Base-by-base conservation (phyloP, 1,140 invertebrate species). In the Drosophila varians region DNA sequence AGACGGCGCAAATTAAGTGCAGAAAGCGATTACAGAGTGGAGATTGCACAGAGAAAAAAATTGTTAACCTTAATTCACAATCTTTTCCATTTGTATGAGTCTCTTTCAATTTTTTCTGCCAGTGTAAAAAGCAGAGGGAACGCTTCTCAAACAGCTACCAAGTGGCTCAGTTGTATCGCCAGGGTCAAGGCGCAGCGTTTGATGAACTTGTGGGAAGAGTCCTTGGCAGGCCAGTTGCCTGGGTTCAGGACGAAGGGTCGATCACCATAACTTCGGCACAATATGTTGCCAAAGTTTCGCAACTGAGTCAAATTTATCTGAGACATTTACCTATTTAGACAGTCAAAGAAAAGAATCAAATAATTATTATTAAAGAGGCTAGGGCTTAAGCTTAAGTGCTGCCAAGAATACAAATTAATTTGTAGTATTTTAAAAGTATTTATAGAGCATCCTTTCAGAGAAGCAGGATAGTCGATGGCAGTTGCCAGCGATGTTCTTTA, bases 1-100 rank as follows among this genome's bases (percentile, higher is more conserved):
- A 79, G 52, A 56, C 57, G 60, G 36, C 56, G 79, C 68, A 74
- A 86, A 84, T 84, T 84, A 84, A 84, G 82, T 84, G 80, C 82
- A 84, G 80, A 87, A 76, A 73, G 54, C 76, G 76, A 74, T 84
- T 80, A 87, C 66, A 58, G 36, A 11, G 26, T 18, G 34, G 43
- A 55, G 18, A 21, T 23, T 25, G 11, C 19, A 54, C 48, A 23
- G 4, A 1, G 12, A 26, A 26, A 57, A 38, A 8, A 1, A 11
- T 11, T 2, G 9, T n/a, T n/a, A n/a, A n/a, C n/a, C n/a, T n/a
- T n/a, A n/a, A n/a, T n/a, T n/a, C n/a, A n/a, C n/a, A n/a, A n/a
- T n/a, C n/a, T n/a, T n/a, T n/a, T n/a, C n/a, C n/a, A n/a, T n/a
- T n/a, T n/a, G n/a, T n/a, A n/a, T n/a, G n/a, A n/a, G n/a, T n/a